These are phyloP conservation scores for Amphimedon queenslandica DNA, from an alignment of 37 sponge, comb jelly and placozoan species.

Conservation along the genomic window DNA sequence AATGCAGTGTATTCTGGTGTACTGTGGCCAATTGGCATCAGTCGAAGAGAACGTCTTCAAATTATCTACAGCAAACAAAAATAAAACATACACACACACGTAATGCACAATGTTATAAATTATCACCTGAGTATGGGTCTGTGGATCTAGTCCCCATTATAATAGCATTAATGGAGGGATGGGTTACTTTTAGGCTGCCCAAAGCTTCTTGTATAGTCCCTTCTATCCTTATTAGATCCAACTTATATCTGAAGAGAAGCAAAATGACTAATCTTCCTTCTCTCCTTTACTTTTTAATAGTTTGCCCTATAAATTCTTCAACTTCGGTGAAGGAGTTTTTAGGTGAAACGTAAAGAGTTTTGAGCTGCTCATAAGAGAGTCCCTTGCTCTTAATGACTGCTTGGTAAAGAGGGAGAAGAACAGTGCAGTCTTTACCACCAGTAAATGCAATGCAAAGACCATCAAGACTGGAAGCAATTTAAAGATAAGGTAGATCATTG, in stretches of 20 bases:
- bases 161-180: constrained; percentile 77
- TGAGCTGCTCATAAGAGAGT: constrained; percentile 23
- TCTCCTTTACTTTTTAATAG: background rate
- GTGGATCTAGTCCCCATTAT: constrained; percentile 88
- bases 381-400: constrained; percentile 8
- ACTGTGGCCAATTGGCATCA: constrained; percentile 80
- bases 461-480: constrained; percentile 18
- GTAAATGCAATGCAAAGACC: constrained; percentile 88
- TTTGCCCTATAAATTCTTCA: constrained; percentile 36
- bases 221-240: constrained; percentile 36
- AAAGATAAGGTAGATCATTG: background rate
- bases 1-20: constrained; percentile 87
- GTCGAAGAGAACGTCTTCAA: constrained; percentile 66
- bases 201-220: constrained; percentile 60
- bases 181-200: constrained; percentile 30
- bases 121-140: constrained; percentile 73
- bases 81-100: background rate
- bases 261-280: background rate
- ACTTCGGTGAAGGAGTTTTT: constrained; percentile 67
- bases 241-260: constrained; percentile 34
- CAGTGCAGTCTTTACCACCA: constrained; percentile 99
- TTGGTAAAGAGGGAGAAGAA: constrained; percentile 67
- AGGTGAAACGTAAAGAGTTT: constrained; percentile 56
- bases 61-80: constrained; percentile 17
- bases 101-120: background rate